Evolutionary conservation across 1,140 invertebrate species (phyloP), one percentile per base, ranked within the genome.

Genomic region (Saccostrea glomerata): DNA sequence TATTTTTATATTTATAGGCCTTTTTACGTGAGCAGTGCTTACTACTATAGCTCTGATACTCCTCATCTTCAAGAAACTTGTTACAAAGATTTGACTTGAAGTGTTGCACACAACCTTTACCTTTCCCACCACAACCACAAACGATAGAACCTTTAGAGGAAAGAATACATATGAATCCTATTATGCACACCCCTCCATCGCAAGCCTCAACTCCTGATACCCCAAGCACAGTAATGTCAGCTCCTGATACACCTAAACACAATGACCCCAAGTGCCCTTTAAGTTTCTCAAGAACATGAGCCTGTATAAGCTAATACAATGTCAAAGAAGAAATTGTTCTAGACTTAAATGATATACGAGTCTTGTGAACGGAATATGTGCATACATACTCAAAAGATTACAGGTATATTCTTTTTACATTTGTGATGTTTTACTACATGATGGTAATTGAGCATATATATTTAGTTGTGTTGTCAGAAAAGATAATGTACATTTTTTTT

Each of bases 321-420:
- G 70, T 77, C 70, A 77, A 77, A 77, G n/a, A 77, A 77, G 70
- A 77, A 77, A 77, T 77, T 77, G 70, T 77, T 77, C 70, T 77
- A 77, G 70, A 77, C 70, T 77, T 2, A 77, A 77, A 77, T 58
- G 56, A 58, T 58, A 58, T 17, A 58, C 56, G 56, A 58, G 56
- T 77, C 70, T 77, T 77, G 70, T 77, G 70, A 77, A 77, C 70
- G n/a, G n/a, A 3, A 77, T 77, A 77, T 77, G n/a, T 77, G 70
- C 70, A 77, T n/a, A 77, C 70, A 77, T 77, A 4, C 70, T 77
- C 70, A 77, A 77, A 77, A 23, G 70, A 77, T 3, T 77, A 77
- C 70, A 77, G 70, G 70, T 77, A 77, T 36, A 77, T 77, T 77
- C 70, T 77, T 77, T 77, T 77, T 77, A 77, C 70, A 77, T 15